phyloP scores from a whole-genome alignment of 2,888 invertebrate genomes.

The Coremacera marginata region DNA sequence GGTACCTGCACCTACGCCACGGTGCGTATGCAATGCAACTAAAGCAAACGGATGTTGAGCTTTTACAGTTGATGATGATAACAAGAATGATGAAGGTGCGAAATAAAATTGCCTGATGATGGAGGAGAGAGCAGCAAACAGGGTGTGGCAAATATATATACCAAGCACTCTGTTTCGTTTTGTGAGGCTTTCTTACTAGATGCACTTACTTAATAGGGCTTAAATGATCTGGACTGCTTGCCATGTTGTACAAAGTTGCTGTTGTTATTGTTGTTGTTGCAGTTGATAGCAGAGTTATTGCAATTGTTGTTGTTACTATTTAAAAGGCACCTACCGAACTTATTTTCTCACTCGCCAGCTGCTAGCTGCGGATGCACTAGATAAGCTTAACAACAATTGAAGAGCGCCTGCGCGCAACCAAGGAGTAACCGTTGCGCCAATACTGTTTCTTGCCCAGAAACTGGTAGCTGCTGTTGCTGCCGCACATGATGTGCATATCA shows the following conservation, averaged over 20 bases:
- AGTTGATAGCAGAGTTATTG: background rate
- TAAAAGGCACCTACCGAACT: no score
- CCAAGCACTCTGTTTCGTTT: constrained; percentile 1
- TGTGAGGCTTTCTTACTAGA: background rate
- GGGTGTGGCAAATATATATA: background rate
- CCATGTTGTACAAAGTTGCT: constrained; percentile 2
- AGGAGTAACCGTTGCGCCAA: background rate
- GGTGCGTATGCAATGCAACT: background rate
- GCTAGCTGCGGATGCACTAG: background rate
- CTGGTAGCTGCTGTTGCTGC: constrained; percentile 24
- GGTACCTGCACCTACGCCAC: no score
- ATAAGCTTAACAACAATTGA: constrained; percentile 13
- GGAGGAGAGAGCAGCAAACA: background rate
- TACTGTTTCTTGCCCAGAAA: background rate
- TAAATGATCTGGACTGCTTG: constrained; percentile 28
- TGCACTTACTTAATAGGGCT: constrained; percentile 2
- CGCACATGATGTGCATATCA: constrained; percentile 28
- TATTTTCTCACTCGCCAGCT: no score
- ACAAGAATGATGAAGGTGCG: background rate
- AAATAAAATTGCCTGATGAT: background rate
- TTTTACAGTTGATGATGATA: background rate
- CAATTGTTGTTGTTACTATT: background rate
- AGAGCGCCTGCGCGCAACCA: background rate
- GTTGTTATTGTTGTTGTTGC: constrained; percentile 3
- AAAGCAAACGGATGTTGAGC: background rate